Evolutionary conservation across 2,113 vertebrate genomes (phyloP).

Genomic region (Paradisaea rubra): DNA sequence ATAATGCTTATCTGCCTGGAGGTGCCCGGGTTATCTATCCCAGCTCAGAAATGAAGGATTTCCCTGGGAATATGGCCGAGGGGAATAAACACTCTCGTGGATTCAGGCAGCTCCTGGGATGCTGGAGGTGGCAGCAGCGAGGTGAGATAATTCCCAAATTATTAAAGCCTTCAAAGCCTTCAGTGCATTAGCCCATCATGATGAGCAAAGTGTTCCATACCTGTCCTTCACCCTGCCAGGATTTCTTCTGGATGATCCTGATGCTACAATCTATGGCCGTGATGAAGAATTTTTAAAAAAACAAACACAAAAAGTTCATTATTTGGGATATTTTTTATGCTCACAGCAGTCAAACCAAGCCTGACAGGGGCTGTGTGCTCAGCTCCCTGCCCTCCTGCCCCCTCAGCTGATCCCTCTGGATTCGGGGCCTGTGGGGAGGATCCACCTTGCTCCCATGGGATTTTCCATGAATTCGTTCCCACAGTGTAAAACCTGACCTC

Average conservation of each 20-base stretch:
- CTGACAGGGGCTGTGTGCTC: background rate
- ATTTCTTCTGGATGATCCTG: background rate
- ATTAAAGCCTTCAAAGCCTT: background rate
- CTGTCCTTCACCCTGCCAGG: background rate
- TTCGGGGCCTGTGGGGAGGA: accelerated
- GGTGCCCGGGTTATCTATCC: background rate
- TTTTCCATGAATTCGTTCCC: background rate
- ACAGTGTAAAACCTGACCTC: background rate
- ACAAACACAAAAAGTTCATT: background rate
- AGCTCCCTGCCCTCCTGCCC: background rate
- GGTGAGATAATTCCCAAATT: background rate
- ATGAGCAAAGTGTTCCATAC: background rate
- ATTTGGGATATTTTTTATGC: background rate
- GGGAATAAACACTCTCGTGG: accelerated
- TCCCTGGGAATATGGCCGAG: background rate
- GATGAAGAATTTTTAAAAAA: background rate
- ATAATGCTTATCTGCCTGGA: background rate
- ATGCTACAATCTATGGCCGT: accelerated
- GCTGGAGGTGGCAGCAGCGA: accelerated
- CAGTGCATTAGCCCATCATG: background rate
- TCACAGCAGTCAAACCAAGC: background rate
- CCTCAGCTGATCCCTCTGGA: background rate
- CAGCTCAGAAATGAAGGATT: background rate
- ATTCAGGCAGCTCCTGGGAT: background rate
- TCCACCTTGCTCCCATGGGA: background rate